Evolutionary conservation across 2,797 vertebrate genomes (phyloP).

Genomic region (Peromyscus attwateri): DNA sequence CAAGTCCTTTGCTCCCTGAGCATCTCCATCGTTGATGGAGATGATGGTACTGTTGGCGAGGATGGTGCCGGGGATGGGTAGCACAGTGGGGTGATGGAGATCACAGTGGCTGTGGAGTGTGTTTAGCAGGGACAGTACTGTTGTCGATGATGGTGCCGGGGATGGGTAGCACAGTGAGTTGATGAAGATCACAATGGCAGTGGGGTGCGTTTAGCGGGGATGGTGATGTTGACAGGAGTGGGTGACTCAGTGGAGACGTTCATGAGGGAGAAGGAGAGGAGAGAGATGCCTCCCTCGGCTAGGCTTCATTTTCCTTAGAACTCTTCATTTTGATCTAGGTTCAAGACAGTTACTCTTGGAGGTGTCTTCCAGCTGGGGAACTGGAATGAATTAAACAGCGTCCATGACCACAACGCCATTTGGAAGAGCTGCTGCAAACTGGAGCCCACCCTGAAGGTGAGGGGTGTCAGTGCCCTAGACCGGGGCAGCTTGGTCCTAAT

Average conservation of each 20-base stretch:
- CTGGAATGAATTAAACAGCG: slow-evolving; percentile 92
- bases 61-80: background rate
- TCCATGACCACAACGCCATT: slow-evolving; percentile 91
- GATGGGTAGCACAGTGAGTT: no score
- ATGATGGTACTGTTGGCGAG: rapidly evolving
- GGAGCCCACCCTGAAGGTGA: slow-evolving; percentile 94
- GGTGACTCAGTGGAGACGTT: background rate
- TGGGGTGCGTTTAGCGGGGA: no score
- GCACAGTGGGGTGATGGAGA: background rate
- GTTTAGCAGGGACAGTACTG: no score
- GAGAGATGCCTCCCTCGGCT: background rate
- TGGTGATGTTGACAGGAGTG: rapidly evolving
- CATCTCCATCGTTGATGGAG: background rate
- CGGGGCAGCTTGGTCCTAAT: background rate
- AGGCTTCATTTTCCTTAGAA: background rate
- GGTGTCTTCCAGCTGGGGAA: slow-evolving; percentile 95
- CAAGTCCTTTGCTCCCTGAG: background rate
- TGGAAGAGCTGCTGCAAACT: slow-evolving; percentile 93
- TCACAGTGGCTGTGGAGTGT: no score
- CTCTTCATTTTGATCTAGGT: slow-evolving; percentile 86
- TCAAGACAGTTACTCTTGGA: slow-evolving; percentile 92
- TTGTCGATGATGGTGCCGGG: no score
- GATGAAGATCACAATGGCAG: no score
- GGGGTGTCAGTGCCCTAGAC: background rate
- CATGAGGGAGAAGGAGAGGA: background rate